Percentiles rank a stretch among this genome's conserved stretches.
Evolutionary conservation across 1,140 invertebrate species (phyloP).

Genomic region (Acyrthosiphon pisum): DNA sequence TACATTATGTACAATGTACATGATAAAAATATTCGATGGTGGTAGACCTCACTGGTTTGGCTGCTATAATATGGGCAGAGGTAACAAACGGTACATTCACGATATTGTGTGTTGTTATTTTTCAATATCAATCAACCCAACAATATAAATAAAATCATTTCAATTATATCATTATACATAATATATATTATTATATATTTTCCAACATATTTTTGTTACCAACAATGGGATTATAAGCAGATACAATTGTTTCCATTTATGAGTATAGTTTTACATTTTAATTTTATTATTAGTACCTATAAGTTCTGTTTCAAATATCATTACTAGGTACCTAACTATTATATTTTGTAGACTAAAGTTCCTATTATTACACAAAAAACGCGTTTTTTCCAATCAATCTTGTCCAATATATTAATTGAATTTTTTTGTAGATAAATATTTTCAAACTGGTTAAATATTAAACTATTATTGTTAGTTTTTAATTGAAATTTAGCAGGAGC

Average conservation of each 20-base stretch:
- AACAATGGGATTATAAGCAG: no score
- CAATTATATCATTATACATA: no score
- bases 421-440: background rate
- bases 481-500: background rate
- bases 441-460: background rate
- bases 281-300: no score
- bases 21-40: background rate
- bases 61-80: background rate
- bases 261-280: background rate
- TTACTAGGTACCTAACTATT: background rate
- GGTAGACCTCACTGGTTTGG: background rate
- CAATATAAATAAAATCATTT: background rate
- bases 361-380: background rate
- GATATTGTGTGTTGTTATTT: background rate
- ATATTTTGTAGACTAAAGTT: background rate
- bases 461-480: background rate
- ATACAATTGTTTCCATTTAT: background rate
- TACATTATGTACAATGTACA: no score
- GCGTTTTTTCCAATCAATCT: no score
- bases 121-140: background rate
- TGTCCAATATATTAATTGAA: no score
- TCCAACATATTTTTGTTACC: no score
- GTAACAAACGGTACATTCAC: background rate
- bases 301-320: no score
- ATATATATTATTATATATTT: no score